phyloP scores from a whole-genome alignment of 1,140 invertebrate species.

The Brachionus paranguensis region DNA sequence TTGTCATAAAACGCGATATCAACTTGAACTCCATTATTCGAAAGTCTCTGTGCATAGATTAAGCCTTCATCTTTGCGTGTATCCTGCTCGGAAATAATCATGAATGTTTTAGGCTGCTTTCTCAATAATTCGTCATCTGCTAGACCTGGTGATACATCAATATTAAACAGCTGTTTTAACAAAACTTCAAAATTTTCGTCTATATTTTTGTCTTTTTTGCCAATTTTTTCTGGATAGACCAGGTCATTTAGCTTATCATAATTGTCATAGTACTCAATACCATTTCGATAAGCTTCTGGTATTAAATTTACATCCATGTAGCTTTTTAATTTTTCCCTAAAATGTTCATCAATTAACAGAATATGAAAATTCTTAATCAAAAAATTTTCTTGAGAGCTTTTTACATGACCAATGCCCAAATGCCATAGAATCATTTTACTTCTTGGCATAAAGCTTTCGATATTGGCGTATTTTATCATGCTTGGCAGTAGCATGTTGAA shows the following conservation, averaged over 20 bases:
- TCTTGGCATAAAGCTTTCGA: neutral
- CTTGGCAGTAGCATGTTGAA: neutral
- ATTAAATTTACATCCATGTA: neutral
- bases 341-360: neutral
- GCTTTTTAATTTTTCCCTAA: neutral
- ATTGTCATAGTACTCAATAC: neutral
- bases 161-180: neutral
- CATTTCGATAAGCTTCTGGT: constrained; percentile 17
- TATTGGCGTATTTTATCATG: neutral
- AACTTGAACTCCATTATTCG: neutral
- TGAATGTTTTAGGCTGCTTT: constrained; percentile 23
- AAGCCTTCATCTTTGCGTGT: constrained; percentile 23
- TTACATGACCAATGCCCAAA: neutral
- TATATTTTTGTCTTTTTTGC: neutral
- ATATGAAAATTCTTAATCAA: constrained; percentile 8
- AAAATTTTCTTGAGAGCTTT: neutral
- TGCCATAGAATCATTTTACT: constrained; percentile 6
- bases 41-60: constrained; percentile 29
- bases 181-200: neutral
- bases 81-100: constrained; percentile 13
- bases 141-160: neutral
- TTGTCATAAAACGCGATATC: constrained; percentile 22
- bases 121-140: neutral
- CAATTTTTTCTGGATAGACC: neutral
- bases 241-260: neutral